Base-by-base conservation (phyloP, 35 echinoderm and acorn worm species). In the Ptychodera flava region DNA sequence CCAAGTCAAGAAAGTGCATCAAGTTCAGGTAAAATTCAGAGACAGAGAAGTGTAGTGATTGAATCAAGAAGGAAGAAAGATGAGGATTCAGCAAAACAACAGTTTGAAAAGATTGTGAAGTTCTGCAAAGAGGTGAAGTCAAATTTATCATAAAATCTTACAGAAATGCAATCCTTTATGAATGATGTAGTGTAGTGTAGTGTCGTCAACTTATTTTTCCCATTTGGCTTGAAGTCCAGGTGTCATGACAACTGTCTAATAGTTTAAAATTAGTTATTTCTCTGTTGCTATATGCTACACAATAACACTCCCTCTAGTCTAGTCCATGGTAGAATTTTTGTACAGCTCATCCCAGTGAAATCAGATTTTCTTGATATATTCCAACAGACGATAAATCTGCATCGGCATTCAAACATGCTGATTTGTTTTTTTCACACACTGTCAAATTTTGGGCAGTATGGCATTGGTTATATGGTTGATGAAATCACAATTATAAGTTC, bases 101-200 rank as follows among this genome's bases (percentile, higher is more conserved):
- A 88, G 77, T 89, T 91, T 81, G 78, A 93, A 75, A 78, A 79
- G 52, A 93, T 97, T 80, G 85, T 85, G 27, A 36, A 83, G 16
- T 93, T 92, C 77, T 97, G 94, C 81, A 90, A 91, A 88, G 32
- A 85, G 88, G 94, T 97, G 84, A 81, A 91, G 80, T 64, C 6
- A 64, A 38, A 38, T 36, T 16, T 52, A 31, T 15, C 79, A 0
- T 16, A 82, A 35, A 34, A 15, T 30, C 22, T 78, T 0, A 80
- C 78, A 31, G 29, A 35, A 16, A 16, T 28, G 0, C 15, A 82
- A 83, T 16, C 16, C 16, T 0, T 36, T 28, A 29, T 12, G 22
- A 15, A 2, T 83, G 15, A 0, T 28, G 15, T 12, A 16, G 30
- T 80, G 16, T 15, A n/a, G 0, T 22, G 37, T 15, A 33, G 75